phyloP scores from a whole-genome alignment of 1,140 invertebrate genomes.

The Drosophila orosa region DNA sequence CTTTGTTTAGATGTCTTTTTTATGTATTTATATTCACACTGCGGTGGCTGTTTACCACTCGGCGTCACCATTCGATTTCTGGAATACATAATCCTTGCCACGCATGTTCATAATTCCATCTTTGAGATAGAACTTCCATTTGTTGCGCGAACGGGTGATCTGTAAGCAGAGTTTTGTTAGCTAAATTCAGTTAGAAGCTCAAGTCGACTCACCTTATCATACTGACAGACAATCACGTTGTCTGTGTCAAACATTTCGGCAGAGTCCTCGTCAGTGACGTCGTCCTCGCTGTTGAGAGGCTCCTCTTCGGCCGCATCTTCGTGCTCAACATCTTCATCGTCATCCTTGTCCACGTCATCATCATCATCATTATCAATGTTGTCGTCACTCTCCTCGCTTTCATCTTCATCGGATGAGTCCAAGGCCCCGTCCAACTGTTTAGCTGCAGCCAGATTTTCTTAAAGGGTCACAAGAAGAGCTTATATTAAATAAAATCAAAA shows the following conservation, averaged over 20 bases:
- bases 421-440: constrained; percentile 88
- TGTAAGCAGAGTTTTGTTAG: constrained; percentile 78
- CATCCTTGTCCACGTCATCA: constrained; percentile 91
- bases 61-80: constrained; percentile 99
- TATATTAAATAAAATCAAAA: neutral
- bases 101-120: constrained; percentile 99
- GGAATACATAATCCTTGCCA: constrained; percentile 99
- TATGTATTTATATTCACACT: constrained; percentile 32
- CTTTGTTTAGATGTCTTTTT: constrained; percentile 63
- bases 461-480: neutral
- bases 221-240: constrained; percentile 99
- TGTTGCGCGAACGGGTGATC: constrained; percentile 98
- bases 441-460: constrained; percentile 76
- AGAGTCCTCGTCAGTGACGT: constrained; percentile 98
- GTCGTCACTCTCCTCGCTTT: constrained; percentile 88
- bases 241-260: constrained; percentile 98
- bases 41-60: constrained; percentile 91
- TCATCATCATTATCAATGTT: constrained; percentile 89
- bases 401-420: constrained; percentile 92
- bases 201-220: constrained; percentile 93
- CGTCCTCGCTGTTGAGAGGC: constrained; percentile 97
- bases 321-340: constrained; percentile 89
- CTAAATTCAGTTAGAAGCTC: too few species aligned
- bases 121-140: constrained; percentile 99
- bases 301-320: constrained; percentile 94